Evolutionary conservation across 2,888 invertebrate species (phyloP).

Genomic region (Nephrotoma guestfalica): DNA sequence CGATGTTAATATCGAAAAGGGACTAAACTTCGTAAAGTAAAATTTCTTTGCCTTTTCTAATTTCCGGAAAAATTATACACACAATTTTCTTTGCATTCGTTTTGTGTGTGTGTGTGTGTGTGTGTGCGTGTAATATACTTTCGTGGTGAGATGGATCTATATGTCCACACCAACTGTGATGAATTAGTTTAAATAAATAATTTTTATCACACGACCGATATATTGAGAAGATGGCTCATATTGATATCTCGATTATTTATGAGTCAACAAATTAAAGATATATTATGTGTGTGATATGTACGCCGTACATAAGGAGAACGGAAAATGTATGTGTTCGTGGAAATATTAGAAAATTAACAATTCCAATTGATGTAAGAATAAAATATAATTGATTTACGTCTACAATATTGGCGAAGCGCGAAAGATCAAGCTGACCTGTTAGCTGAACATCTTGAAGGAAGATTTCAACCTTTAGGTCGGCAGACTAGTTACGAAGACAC

Average conservation of each 20-base stretch:
- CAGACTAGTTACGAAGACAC: too few species aligned
- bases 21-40: neutral
- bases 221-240: neutral
- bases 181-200: neutral
- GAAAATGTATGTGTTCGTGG: neutral
- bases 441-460: too few species aligned
- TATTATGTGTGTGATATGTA: neutral
- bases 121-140: neutral
- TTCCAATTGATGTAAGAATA: neutral
- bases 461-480: too few species aligned
- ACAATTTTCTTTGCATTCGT: neutral
- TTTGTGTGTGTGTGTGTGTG: neutral
- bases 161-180: neutral
- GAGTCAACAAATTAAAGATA: neutral
- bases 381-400: too few species aligned
- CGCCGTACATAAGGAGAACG: neutral
- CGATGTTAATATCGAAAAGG: neutral
- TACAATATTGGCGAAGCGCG: too few species aligned
- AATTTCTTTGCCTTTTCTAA: neutral
- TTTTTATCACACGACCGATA: neutral
- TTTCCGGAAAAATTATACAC: neutral
- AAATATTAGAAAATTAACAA: neutral
- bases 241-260: neutral
- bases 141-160: neutral
- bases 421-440: too few species aligned